These are phyloP conservation scores for Tachysurus vachellii DNA, from an alignment of 2,113 vertebrate species.

Conservation along the genomic window DNA sequence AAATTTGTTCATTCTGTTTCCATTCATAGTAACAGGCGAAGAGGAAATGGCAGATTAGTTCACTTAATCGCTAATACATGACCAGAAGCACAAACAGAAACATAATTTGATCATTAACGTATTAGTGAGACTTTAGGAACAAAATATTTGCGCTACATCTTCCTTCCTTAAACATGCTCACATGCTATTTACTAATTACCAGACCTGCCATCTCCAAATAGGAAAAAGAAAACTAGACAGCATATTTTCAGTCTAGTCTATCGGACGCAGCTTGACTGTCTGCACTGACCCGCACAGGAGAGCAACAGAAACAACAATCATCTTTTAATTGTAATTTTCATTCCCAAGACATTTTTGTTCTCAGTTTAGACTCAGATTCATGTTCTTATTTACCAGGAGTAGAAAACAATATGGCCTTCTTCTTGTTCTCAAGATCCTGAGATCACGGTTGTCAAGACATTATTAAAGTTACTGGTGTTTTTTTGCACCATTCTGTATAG, in stretches of 20 bases:
- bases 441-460: too few species aligned
- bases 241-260: background rate
- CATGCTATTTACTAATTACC: too few species aligned
- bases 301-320: too few species aligned
- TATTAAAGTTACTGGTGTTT: too few species aligned
- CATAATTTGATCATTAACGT: background rate
- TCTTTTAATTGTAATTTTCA: too few species aligned
- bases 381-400: too few species aligned
- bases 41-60: conserved; percentile 10
- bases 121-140: background rate
- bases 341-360: too few species aligned
- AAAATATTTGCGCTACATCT: background rate
- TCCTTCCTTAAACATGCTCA: background rate
- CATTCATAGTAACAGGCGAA: background rate
- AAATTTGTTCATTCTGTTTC: background rate
- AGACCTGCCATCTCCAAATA: background rate
- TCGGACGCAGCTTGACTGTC: background rate
- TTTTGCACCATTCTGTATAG: background rate
- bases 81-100: background rate
- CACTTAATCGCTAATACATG: background rate
- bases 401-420: too few species aligned
- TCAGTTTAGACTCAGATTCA: too few species aligned
- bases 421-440: too few species aligned
- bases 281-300: background rate
- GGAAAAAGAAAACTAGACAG: background rate